phyloP scores from a whole-genome alignment of 2,113 vertebrate species.

The Callocephalon fimbriatum region DNA sequence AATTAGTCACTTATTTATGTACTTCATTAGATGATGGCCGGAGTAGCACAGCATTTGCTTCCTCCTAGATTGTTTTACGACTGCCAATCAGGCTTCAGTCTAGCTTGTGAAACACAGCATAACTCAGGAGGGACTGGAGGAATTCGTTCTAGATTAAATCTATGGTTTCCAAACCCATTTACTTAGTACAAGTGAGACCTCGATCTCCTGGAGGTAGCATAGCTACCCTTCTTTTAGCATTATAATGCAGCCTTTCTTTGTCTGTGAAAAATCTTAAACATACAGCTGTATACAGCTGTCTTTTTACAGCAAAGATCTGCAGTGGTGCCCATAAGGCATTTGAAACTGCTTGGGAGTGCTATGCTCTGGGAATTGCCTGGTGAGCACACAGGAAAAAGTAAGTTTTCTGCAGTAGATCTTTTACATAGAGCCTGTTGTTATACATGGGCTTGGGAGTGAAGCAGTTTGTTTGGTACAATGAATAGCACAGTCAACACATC shows the following conservation, averaged over 20 bases:
- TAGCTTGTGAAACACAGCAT: background rate
- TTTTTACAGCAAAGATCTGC: background rate
- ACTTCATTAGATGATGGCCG: background rate
- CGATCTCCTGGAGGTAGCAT: background rate
- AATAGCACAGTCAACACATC: background rate
- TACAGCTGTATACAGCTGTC: constrained; percentile 40
- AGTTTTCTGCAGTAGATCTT: background rate
- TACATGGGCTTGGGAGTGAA: background rate
- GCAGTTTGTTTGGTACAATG: background rate
- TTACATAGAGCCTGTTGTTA: background rate
- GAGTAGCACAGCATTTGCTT: background rate
- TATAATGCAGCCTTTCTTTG: constrained; percentile 27
- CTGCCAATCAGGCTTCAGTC: background rate
- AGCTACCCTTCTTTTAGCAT: background rate
- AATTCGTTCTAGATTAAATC: background rate
- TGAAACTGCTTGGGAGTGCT: background rate
- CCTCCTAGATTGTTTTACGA: background rate
- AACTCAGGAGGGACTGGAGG: background rate
- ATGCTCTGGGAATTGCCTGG: background rate
- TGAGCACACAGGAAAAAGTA: background rate
- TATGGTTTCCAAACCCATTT: background rate
- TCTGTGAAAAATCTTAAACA: background rate
- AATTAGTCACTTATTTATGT: constrained; percentile 10
- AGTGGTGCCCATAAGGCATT: background rate
- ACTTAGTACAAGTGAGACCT: background rate